Evolutionary conservation across 2,888 invertebrate genomes (phyloP).

Genomic region (Rosalia funebris): DNA sequence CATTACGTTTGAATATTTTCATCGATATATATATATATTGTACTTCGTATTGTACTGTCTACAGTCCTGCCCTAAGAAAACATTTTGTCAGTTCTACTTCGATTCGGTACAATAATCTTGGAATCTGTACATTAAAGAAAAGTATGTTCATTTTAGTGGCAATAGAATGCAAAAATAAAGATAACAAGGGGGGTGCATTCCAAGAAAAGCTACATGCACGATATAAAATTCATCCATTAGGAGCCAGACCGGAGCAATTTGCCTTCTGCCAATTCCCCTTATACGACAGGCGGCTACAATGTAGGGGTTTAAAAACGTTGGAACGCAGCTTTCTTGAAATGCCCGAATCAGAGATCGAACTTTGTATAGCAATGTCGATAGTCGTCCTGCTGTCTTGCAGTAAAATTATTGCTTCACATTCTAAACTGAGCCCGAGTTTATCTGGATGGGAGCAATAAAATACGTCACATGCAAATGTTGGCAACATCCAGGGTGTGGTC

Average conservation of each 20-base stretch:
- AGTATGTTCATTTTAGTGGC: too few species aligned
- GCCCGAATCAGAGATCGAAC: slow-evolving; percentile 28
- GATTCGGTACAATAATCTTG: too few species aligned
- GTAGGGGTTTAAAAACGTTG: slow-evolving; percentile 14
- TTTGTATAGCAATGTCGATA: slow-evolving; percentile 29
- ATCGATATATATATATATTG: too few species aligned
- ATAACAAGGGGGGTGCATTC: background rate
- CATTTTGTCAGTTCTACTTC: too few species aligned
- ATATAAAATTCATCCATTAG: background rate
- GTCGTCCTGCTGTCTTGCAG: slow-evolving; percentile 23
- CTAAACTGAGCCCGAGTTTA: slow-evolving; percentile 44
- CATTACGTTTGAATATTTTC: too few species aligned
- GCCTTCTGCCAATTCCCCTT: slow-evolving; percentile 4
- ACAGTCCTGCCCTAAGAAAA: too few species aligned
- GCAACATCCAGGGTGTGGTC: slow-evolving; percentile 64
- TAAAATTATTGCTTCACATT: slow-evolving; percentile 41
- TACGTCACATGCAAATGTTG: slow-evolving; percentile 66
- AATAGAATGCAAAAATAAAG: background rate
- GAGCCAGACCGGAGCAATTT: slow-evolving; percentile 7
- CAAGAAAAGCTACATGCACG: background rate
- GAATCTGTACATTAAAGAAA: too few species aligned
- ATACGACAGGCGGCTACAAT: slow-evolving; percentile 12
- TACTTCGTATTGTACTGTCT: too few species aligned
- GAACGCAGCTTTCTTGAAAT: slow-evolving; percentile 15
- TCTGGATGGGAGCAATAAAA: slow-evolving; percentile 63